Conservation (phyloP, 2,113 vertebrate genomes). For the Seriola aureovittata region DNA sequence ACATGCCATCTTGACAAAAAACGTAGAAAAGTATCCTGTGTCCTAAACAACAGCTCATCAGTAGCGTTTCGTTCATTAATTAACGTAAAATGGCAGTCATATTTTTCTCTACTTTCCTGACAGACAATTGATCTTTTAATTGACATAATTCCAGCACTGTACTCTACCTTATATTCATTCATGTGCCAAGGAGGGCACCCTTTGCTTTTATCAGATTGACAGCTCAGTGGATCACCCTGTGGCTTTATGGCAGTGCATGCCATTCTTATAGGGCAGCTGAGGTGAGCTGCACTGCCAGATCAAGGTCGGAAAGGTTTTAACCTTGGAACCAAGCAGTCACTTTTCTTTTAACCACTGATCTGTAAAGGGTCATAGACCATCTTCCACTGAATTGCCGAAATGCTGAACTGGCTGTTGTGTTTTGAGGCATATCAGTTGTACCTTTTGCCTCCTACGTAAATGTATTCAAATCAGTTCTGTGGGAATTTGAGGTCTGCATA, state of each 20-base stretch:
- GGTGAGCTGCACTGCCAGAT: constrained; percentile 3
- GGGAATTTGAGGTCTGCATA: background rate
- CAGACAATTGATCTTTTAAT: background rate
- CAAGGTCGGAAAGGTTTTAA: background rate
- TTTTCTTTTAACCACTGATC: background rate
- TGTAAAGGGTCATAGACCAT: fast-evolving
- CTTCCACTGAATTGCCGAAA: background rate
- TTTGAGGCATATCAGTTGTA: background rate
- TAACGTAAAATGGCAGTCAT: background rate
- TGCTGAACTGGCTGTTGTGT: background rate
- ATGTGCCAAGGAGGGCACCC: background rate
- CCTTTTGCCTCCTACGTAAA: constrained; percentile 1
- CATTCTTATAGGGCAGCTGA: constrained; percentile 35
- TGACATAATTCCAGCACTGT: background rate
- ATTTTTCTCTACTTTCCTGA: background rate
- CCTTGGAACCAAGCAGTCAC: background rate
- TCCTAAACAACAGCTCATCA: background rate
- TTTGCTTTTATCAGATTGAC: constrained; percentile 49
- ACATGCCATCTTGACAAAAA: background rate
- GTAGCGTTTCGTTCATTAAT: background rate
- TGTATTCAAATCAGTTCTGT: background rate
- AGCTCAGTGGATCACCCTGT: constrained; percentile 37
- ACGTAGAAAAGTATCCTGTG: fast-evolving
- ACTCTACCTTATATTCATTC: background rate
- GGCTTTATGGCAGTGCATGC: constrained; percentile 37